Conservation (phyloP, 2,888 invertebrate genomes). For the Cryptophagus acutangulus region DNA sequence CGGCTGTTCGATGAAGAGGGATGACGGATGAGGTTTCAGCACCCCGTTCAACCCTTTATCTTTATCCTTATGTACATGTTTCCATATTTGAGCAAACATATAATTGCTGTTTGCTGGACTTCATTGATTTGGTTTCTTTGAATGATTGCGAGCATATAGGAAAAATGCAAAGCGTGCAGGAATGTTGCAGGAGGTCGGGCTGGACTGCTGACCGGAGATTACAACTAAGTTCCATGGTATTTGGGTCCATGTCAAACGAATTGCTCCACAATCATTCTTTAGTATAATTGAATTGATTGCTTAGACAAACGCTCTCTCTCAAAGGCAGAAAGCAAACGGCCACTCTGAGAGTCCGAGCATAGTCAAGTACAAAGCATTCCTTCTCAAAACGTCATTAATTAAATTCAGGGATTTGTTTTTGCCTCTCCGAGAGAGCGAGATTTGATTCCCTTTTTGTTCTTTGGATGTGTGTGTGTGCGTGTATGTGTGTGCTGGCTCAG, state of each 20-base stretch:
- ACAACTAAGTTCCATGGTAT: no score
- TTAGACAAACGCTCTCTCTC: constrained; percentile 45
- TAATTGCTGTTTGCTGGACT: constrained; percentile 6
- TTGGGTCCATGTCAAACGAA: constrained; percentile 42
- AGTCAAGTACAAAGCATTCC: constrained; percentile 45
- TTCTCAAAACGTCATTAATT: constrained; percentile 49
- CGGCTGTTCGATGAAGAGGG: constrained; percentile 41
- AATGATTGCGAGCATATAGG: not conserved
- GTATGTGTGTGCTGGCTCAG: constrained; percentile 23
- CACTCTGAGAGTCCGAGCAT: constrained; percentile 24
- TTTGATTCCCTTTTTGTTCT: constrained; percentile 46
- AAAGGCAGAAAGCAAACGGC: constrained; percentile 37
- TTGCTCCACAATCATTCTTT: constrained; percentile 42
- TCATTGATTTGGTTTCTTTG: constrained; percentile 2
- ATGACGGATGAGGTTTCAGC: constrained; percentile 40
- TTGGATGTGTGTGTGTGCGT: constrained; percentile 25
- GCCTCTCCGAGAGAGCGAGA: constrained; percentile 38
- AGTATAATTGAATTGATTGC: constrained; percentile 48
- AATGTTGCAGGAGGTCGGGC: not conserved
- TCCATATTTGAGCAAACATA: not conserved
- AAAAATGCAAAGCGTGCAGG: not conserved
- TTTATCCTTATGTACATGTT: not conserved
- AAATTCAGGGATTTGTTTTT: constrained; percentile 49
- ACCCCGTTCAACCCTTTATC: constrained; percentile 22
- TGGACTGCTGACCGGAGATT: not conserved